These are phyloP conservation scores for Nyctibius grandis DNA, from an alignment of 2,797 vertebrate species.

Conservation along the genomic window DNA sequence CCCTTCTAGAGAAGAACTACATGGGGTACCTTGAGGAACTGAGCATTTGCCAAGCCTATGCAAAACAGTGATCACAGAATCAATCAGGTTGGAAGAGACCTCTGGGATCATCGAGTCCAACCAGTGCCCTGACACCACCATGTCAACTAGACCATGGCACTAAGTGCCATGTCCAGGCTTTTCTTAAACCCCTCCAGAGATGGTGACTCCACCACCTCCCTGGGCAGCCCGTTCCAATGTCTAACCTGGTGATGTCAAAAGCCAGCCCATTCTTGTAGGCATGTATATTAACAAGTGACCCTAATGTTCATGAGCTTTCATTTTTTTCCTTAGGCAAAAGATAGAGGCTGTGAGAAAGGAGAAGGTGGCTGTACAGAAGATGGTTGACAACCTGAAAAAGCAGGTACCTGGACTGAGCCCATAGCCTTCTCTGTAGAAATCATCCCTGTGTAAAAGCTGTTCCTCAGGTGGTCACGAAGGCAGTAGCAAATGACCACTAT, in stretches of 20 bases:
- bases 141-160: no score
- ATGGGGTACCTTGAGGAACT: background rate
- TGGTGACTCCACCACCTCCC: no score
- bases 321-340: slow-evolving; percentile 78
- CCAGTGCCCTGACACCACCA: no score
- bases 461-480: background rate
- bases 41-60: background rate
- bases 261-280: background rate
- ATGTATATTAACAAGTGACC: background rate
- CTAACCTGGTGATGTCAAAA: background rate
- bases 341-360: slow-evolving; percentile 82
- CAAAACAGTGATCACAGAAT: background rate
- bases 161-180: no score
- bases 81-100: no score
- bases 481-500: background rate
- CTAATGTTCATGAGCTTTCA: background rate
- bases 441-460: background rate
- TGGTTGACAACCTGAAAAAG: slow-evolving; percentile 81
- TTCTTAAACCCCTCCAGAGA: no score
- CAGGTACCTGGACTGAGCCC: slow-evolving; percentile 73
- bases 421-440: background rate
- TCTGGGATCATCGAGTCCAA: no score
- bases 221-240: no score
- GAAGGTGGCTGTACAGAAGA: slow-evolving; percentile 79
- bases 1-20: background rate